These are phyloP conservation scores for Neomorphus geoffroyi DNA, from an alignment of 2,797 vertebrate genomes.

Conservation along the genomic window DNA sequence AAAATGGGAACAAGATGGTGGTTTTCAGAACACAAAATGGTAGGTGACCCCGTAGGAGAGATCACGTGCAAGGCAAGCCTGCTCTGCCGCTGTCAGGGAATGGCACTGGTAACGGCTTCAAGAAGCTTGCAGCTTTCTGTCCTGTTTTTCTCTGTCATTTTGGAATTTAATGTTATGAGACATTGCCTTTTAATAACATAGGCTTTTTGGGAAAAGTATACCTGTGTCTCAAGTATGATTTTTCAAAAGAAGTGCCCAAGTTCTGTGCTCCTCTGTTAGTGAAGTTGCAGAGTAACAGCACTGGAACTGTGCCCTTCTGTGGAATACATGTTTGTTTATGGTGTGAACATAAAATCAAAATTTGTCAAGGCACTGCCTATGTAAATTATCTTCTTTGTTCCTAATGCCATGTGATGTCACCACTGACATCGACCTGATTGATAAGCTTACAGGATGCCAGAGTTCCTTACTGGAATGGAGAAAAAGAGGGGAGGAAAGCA, in stretches of 20 bases:
- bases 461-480: neutral
- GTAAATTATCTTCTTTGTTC: neutral
- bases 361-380: neutral
- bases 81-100: neutral
- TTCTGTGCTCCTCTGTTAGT: neutral
- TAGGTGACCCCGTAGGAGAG: neutral
- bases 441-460: neutral
- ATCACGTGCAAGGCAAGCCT: accelerated
- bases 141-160: neutral
- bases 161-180: neutral
- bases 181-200: neutral
- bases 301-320: neutral
- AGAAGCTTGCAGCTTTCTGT: neutral
- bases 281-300: neutral
- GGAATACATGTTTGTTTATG: neutral
- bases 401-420: neutral
- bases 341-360: neutral
- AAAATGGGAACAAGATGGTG: neutral
- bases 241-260: neutral
- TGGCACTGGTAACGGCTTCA: neutral
- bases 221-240: neutral
- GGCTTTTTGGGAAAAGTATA: neutral
- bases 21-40: neutral
- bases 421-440: neutral
- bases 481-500: neutral